These are phyloP conservation scores for Lacerta viridis DNA, from an alignment of 2,797 vertebrate species.

Conservation along the genomic window DNA sequence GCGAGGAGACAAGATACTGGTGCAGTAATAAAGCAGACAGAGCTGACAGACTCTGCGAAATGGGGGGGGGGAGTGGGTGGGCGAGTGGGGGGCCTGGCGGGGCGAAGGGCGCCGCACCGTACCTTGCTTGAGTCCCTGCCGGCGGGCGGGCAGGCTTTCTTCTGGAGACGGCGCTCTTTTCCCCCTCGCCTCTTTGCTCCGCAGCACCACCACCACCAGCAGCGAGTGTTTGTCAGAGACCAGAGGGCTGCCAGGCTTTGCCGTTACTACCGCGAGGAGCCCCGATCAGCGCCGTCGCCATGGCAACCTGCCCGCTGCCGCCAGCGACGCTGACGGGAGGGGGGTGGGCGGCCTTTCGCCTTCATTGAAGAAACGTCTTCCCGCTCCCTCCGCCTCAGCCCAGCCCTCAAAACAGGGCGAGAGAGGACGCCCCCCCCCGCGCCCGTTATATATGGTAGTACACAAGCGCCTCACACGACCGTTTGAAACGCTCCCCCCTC, in stretches of 20 bases:
- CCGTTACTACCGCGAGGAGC: conserved; percentile 71
- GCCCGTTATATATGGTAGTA: not conserved
- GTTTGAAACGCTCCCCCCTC: not conserved
- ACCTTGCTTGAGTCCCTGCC: conserved; percentile 48
- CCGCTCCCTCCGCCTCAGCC: conserved; percentile 13
- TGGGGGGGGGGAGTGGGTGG: not conserved
- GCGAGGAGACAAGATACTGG: not conserved
- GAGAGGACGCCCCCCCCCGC: not conserved
- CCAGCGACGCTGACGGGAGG: conserved; percentile 19
- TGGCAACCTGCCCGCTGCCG: conserved; percentile 70
- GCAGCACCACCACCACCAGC: conserved; percentile 45
- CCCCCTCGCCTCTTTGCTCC: not conserved
- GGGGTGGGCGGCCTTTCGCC: conserved; percentile 37
- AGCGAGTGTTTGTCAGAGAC: not conserved
- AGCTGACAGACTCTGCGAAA: not conserved
- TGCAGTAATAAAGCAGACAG: conserved; percentile 13
- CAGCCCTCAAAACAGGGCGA: conserved; percentile 45
- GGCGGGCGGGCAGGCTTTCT: not conserved
- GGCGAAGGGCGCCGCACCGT: conserved; percentile 11
- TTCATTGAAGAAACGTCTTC: conserved; percentile 66
- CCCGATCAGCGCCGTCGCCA: conserved; percentile 71
- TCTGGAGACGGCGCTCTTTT: not conserved
- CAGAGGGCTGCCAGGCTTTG: conserved; percentile 61
- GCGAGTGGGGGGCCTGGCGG: not conserved
- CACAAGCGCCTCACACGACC: not conserved